Percentiles rank a stretch among this genome's conserved stretches.
Evolutionary conservation across 2,113 vertebrate genomes (phyloP).

Genomic region (Sminthopsis crassicaudata): DNA sequence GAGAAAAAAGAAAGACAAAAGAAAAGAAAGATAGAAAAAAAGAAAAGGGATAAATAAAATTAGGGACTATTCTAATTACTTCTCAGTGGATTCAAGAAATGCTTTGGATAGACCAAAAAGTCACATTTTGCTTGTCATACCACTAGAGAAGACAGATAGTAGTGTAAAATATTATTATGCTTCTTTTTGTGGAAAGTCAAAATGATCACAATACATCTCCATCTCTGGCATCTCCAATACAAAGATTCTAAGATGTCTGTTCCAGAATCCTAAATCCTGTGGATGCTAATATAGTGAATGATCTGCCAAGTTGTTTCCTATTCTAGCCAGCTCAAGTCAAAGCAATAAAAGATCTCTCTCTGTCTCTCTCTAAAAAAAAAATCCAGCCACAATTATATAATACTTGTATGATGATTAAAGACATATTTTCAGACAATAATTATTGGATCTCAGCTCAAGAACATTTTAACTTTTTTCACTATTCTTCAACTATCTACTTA

Average conservation of each 20-base stretch:
- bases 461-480: accelerated
- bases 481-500: accelerated
- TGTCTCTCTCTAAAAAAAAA: neutral
- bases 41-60: accelerated
- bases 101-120: accelerated
- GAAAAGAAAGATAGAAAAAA: too few relatives aligned
- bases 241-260: neutral
- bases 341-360: neutral
- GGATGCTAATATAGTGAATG: accelerated
- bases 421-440: accelerated
- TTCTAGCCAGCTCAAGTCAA: neutral
- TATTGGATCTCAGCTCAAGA: accelerated
- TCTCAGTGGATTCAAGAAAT: neutral
- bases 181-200: neutral
- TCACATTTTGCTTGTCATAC: neutral
- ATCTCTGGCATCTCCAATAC: neutral
- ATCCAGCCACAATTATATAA: neutral
- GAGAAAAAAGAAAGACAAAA: too few relatives aligned
- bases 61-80: too few relatives aligned
- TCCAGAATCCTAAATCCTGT: accelerated
- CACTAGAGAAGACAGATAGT: neutral
- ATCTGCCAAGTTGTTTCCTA: neutral
- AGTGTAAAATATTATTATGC: neutral
- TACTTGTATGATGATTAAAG: accelerated
- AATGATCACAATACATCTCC: accelerated